These are phyloP conservation scores for Trinorchestia longiramus DNA, from an alignment of 1,140 invertebrate genomes.

Conservation along the genomic window DNA sequence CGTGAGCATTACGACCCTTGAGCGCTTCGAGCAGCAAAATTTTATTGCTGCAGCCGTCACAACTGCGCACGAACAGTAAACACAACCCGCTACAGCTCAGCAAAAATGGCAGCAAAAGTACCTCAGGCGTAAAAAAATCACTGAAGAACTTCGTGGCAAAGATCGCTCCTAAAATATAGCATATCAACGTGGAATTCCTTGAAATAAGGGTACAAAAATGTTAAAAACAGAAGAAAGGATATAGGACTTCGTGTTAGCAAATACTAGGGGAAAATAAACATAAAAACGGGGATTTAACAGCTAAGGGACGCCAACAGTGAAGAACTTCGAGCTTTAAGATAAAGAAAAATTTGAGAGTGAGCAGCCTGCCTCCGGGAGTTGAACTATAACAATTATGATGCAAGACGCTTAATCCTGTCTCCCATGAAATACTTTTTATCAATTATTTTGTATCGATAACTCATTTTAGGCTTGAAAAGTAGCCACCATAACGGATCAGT, in stretches of 20 bases:
- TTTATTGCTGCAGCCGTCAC: not conserved
- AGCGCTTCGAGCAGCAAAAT: not conserved
- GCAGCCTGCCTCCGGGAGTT: not conserved
- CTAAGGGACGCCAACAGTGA: not conserved
- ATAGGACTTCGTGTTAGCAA: not conserved
- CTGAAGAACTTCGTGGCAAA: not conserved
- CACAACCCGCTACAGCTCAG: not conserved
- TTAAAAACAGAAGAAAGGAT: not conserved
- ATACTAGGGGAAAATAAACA: not conserved
- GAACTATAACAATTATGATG: not conserved
- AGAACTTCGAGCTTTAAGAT: not conserved
- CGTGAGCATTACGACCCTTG: not conserved
- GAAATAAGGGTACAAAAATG: not conserved
- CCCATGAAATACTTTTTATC: not conserved
- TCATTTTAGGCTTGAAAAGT: not conserved
- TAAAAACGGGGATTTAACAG: not conserved
- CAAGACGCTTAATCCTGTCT: not conserved
- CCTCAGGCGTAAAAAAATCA: not conserved
- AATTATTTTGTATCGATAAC: not conserved
- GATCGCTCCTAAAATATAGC: not conserved
- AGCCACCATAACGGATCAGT: not conserved
- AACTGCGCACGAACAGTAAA: slow-evolving; percentile 4
- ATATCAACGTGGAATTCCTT: not conserved
- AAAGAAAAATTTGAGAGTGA: not conserved
- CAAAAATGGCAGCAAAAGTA: slow-evolving; percentile 9